Base-by-base conservation (phyloP, 2,113 vertebrate species). In the Neolamprologus ventralis region DNA sequence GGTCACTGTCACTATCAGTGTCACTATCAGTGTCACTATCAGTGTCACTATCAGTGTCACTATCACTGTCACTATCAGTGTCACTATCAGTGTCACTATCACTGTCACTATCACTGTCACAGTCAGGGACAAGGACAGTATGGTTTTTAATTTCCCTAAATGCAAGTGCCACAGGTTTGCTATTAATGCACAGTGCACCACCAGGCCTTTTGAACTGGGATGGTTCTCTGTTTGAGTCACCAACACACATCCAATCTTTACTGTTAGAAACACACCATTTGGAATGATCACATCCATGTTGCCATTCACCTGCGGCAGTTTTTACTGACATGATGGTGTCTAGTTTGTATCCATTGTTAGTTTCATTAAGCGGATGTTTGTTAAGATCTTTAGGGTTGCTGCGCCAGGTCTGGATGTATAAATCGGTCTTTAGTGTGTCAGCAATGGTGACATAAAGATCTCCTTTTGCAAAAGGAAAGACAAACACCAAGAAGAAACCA, bases 381-480 rank as follows among this genome's bases (percentile, higher is more conserved):
- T 4, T 47, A 47, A 0, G 4, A 5, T 19, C 16, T 49, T 2
- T 1, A 19, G 3, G 4, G 8, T 5, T 0, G 5, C 55, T 49
- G 37, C 0, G 7, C 81, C 40, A 82, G 2, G 26, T n/a, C 57
- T 82, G 81, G 17, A 47, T 58, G 7, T 2, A 13, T 13, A 82
- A 8, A 58, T 2, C 1, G 1, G 0, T 33, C 4, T 4, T 0
- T 12, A 65, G 2, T 42, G 6, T 6, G 3, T 82, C 3, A 28
- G 57, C 26, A 9, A 82, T 65, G 7, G 17, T 82, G 5, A 49
- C n/a, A 28, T 82, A 82, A 40, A 82, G 81, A 49, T 82, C 81
- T 63, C 57, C 40, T 0, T 14, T 1, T 73, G 37, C 37, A 0
- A 26, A n/a, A 73, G 37, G 0, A 63, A 58, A 58, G 55, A 28